These are phyloP conservation scores for Noctilio leporinus DNA, from an alignment of 2,113 vertebrate species.

Conservation along the genomic window DNA sequence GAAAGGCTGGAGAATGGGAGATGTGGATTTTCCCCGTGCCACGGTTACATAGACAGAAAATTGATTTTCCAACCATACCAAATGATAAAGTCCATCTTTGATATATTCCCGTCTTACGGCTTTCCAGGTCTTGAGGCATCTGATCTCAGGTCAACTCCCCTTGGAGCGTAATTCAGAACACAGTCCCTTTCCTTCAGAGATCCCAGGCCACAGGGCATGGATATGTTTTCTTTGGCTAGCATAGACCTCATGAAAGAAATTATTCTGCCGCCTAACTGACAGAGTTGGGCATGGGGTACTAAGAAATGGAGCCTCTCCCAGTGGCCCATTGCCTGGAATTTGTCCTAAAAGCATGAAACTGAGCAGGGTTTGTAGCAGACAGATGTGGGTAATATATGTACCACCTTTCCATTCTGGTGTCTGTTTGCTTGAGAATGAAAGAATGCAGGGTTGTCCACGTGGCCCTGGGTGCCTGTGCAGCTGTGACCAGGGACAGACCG, in stretches of 20 bases:
- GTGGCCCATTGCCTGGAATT: constrained; percentile 83
- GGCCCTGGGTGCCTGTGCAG: not conserved
- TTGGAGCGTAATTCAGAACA: constrained; percentile 72
- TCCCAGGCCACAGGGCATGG: constrained; percentile 73
- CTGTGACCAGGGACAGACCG: not conserved
- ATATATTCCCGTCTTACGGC: constrained; percentile 44
- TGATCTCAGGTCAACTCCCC: constrained; percentile 70
- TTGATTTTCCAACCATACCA: constrained; percentile 70
- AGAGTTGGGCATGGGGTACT: constrained; percentile 81
- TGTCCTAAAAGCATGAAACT: constrained; percentile 75
- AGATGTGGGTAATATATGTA: constrained; percentile 69
- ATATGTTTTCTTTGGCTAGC: constrained; percentile 83
- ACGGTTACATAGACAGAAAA: constrained; percentile 51
- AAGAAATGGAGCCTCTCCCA: constrained; percentile 79
- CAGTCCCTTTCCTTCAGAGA: constrained; percentile 75
- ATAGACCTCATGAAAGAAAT: constrained; percentile 80
- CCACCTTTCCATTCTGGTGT: constrained; percentile 68
- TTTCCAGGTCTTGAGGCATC: constrained; percentile 74
- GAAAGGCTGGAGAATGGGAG: not conserved
- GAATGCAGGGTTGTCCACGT: not conserved
- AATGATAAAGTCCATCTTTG: constrained; percentile 72
- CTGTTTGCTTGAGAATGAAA: constrained; percentile 55
- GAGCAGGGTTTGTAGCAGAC: constrained; percentile 78
- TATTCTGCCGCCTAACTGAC: constrained; percentile 81
- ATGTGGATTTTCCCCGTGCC: constrained; percentile 37